Conservation (phyloP, 1,140 invertebrate genomes). For the Dufourea novaeangliae region DNA sequence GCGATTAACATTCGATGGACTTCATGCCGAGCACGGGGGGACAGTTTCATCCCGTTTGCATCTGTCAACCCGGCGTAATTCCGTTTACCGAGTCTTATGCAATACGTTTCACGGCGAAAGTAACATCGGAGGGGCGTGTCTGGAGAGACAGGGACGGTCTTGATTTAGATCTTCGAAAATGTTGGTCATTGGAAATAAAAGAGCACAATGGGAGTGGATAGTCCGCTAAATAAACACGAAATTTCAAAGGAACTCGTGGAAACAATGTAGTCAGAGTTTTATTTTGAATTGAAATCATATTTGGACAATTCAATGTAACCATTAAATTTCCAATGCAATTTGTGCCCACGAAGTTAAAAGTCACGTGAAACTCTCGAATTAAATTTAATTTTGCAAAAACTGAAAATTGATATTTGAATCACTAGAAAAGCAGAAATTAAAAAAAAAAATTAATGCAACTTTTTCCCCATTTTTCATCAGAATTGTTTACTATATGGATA, state of each 20-base stretch:
- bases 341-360: too few species aligned
- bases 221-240: too few species aligned
- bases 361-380: too few species aligned
- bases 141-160: background rate
- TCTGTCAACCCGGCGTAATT: slow-evolving; percentile 33
- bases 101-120: slow-evolving; percentile 13
- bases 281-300: too few species aligned
- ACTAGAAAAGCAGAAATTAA: background rate
- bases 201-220: background rate
- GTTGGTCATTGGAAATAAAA: background rate
- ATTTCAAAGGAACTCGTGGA: too few species aligned
- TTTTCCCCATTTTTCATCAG: background rate
- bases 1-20: slow-evolving; percentile 48
- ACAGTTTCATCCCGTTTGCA: slow-evolving; percentile 32
- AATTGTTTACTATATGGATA: background rate
- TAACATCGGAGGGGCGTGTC: background rate
- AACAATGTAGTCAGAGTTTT: too few species aligned
- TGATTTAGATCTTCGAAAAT: slow-evolving; percentile 2
- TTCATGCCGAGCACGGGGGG: background rate
- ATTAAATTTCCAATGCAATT: too few species aligned
- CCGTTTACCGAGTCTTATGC: slow-evolving; percentile 12
- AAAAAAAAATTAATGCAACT: background rate
- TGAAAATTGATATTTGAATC: too few species aligned
- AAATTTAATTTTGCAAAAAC: too few species aligned
- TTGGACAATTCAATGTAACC: too few species aligned